A percentile compares a stretch with the other conserved stretches of the same genome.
Conservation (phyloP, 1,140 invertebrate species). For the Drosophila lowei region DNA sequence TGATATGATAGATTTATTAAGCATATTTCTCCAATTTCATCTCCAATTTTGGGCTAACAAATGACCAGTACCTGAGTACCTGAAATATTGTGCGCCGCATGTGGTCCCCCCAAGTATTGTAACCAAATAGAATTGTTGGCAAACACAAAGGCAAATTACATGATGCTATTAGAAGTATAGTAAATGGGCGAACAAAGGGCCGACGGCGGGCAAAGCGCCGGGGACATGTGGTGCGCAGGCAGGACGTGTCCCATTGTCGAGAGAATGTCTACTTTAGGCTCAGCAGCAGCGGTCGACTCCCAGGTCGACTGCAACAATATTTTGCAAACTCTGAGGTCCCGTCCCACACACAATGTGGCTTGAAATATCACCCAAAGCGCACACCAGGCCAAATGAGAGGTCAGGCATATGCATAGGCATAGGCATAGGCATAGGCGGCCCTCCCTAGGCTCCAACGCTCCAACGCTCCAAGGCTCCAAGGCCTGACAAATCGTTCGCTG, state of each 20-base stretch:
- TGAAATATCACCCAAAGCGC: constrained; percentile 62
- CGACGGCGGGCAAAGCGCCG: constrained; percentile 59
- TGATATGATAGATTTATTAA: too few relatives aligned
- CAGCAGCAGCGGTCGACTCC: constrained; percentile 1
- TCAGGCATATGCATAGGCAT: constrained; percentile 31
- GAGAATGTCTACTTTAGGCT: constrained; percentile 26
- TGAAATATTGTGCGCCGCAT: constrained; percentile 46
- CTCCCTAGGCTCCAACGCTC: constrained; percentile 19
- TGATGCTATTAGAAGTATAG: constrained; percentile 76
- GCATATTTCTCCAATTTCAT: neutral
- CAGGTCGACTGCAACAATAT: constrained; percentile 16
- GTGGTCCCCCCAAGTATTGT: constrained; percentile 62
- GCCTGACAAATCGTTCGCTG: constrained; percentile 73
- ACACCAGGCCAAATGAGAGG: constrained; percentile 44
- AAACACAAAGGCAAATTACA: constrained; percentile 76
- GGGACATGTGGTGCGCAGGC: constrained; percentile 50
- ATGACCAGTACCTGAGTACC: constrained; percentile 3
- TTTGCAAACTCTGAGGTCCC: constrained; percentile 32
- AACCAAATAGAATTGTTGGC: constrained; percentile 80
- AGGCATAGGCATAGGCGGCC: constrained; percentile 5
- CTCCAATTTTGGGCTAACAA: neutral
- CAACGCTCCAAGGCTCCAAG: constrained; percentile 32
- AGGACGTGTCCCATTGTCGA: constrained; percentile 41
- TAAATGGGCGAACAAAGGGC: constrained; percentile 69
- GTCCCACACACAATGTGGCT: constrained; percentile 52